phyloP scores from a whole-genome alignment of 2,113 vertebrate species.

The Illadopsis cleaveri region DNA sequence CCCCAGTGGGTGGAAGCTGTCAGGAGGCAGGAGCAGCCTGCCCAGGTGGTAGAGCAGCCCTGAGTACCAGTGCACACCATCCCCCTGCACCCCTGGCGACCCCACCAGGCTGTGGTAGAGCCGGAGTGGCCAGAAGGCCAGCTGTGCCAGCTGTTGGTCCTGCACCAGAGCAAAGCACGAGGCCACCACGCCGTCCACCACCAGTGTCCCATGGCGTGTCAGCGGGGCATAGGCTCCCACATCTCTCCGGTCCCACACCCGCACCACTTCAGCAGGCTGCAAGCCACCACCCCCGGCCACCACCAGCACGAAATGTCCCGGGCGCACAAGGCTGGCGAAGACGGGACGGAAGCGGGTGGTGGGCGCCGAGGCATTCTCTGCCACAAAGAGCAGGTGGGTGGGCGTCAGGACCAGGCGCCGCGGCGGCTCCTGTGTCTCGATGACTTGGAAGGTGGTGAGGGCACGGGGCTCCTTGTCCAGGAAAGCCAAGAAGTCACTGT shows the following conservation, averaged over 20 bases:
- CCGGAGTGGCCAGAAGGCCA: constrained; percentile 88
- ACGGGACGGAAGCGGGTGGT: constrained; percentile 74
- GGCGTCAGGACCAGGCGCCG: constrained; percentile 86
- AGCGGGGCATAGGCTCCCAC: constrained; percentile 89
- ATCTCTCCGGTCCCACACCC: constrained; percentile 72
- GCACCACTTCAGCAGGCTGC: constrained; percentile 75
- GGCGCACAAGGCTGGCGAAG: constrained; percentile 86
- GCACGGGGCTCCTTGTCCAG: constrained; percentile 81
- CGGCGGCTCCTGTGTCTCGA: constrained; percentile 81
- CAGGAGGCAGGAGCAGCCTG: constrained; percentile 79
- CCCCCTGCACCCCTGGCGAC: constrained; percentile 66
- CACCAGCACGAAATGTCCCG: constrained; percentile 88
- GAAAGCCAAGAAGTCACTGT: constrained; percentile 92
- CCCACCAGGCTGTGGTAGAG: constrained; percentile 82
- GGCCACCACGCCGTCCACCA: constrained; percentile 89
- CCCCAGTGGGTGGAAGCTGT: constrained; percentile 88
- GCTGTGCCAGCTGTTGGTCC: constrained; percentile 87
- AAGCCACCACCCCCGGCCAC: constrained; percentile 1
- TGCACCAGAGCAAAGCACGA: constrained; percentile 93
- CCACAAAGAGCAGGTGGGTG: constrained; percentile 89
- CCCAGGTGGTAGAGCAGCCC: constrained; percentile 87
- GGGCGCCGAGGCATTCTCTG: constrained; percentile 73
- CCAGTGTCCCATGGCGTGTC: constrained; percentile 88
- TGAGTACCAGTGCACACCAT: constrained; percentile 95
- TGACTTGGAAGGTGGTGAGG: constrained; percentile 82